Evolutionary conservation across 2,888 invertebrate genomes (phyloP).

Genomic region (Epinotia demarniana): DNA sequence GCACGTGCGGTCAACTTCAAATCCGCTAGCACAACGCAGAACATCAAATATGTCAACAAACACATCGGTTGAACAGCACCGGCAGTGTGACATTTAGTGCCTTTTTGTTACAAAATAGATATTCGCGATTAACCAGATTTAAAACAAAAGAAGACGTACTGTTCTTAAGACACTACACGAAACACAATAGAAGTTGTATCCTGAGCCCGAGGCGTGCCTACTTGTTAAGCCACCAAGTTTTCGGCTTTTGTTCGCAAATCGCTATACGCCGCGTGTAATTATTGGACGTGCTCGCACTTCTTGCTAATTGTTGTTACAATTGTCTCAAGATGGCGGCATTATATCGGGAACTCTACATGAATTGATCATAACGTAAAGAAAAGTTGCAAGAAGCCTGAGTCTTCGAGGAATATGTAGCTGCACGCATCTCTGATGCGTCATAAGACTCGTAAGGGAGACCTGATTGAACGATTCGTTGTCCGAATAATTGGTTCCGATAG

Average conservation of each 20-base stretch:
- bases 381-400: too few relatives aligned
- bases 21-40: too few relatives aligned
- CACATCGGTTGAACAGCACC: too few relatives aligned
- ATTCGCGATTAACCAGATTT: not conserved
- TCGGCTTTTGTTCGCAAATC: slow-evolving; percentile 59
- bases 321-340: slow-evolving; percentile 5
- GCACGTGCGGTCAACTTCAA: too few relatives aligned
- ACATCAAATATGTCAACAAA: too few relatives aligned
- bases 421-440: too few relatives aligned
- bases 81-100: too few relatives aligned
- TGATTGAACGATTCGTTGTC: too few relatives aligned
- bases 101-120: too few relatives aligned
- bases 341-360: not conserved
- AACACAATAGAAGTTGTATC: slow-evolving; percentile 39
- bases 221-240: slow-evolving; percentile 65
- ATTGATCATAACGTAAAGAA: not conserved
- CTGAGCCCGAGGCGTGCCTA: slow-evolving; percentile 46
- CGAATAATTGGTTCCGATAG: too few relatives aligned
- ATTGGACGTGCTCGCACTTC: slow-evolving; percentile 31
- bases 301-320: slow-evolving; percentile 16
- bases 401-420: too few relatives aligned
- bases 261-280: slow-evolving; percentile 32
- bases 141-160: not conserved
- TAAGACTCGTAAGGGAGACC: too few relatives aligned
- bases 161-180: slow-evolving; percentile 5